Base-by-base conservation (phyloP, 2,888 invertebrate genomes). In the Stenodema calcarata region DNA sequence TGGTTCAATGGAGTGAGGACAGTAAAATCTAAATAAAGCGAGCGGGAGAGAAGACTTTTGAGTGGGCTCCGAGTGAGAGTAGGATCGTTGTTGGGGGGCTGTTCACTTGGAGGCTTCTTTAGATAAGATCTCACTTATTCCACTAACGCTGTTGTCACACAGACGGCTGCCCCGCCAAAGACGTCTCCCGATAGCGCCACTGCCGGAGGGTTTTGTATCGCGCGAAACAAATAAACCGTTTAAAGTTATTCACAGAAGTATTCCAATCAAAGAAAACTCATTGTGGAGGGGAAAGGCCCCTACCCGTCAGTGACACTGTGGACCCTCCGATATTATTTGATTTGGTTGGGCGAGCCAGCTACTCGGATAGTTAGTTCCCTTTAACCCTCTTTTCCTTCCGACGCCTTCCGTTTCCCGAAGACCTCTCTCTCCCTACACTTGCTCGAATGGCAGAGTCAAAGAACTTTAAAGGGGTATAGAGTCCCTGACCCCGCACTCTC, bases 261-360 rank as follows among this genome's bases (percentile, higher is more conserved):
- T 78, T 78, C 78, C 78, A 78, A 78, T 78, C 78, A 78, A 78
- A 78, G 78, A 78, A 78, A 78, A 78, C 78, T 78, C 78, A 44
- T 78, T 78, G 42, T 23, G 78, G 0, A 12, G 28, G 28, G n/a
- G 6, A 6, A n/a, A 75, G 75, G 2, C 16, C 50, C n/a, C 50
- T 50, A 3, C 54, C 23, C 23, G 23, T 62, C 62, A 23, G 3
- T 35, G 35, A 35, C 47, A 47, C 14, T 16, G 18, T n/a, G 16
- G n/a, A 42, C 78, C 44, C 78, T n/a, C 78, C 27, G 78, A 44
- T 78, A 78, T 78, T 78, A 78, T 78, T 47, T 47, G 78, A 78
- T 78, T 78, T 23, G 78, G 78, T n/a, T 23, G 78, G 44, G 28
- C 35, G 75, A n/a, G 75, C n/a, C 35, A 35, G 78, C 44, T 23